Evolutionary conservation across 2,797 vertebrate species (phyloP).

Genomic region (Muscicapa comitata): DNA sequence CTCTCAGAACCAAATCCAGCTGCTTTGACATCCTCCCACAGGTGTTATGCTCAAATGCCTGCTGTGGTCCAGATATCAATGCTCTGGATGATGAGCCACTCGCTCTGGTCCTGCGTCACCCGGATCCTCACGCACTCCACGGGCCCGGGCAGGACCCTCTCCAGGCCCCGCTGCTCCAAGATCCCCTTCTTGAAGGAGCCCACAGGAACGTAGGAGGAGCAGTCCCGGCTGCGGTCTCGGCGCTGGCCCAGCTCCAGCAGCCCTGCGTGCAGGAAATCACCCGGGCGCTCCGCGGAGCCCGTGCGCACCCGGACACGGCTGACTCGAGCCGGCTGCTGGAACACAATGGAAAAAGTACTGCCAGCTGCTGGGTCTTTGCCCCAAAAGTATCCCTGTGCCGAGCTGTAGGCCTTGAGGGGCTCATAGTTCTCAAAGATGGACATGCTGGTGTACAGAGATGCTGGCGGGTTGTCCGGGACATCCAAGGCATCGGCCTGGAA

Average conservation of each 20-base stretch:
- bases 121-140: constrained; percentile 80
- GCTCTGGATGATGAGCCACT: constrained; percentile 81
- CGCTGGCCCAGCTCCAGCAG: constrained; percentile 78
- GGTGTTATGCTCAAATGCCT: neutral
- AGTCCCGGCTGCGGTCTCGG: neutral
- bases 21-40: rapidly evolving
- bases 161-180: constrained; percentile 60
- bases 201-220: constrained; percentile 67
- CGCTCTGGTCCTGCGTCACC: constrained; percentile 73
- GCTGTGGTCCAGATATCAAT: constrained; percentile 73
- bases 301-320: constrained; percentile 74
- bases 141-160: neutral
- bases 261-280: constrained; percentile 70
- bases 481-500: constrained; percentile 61
- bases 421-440: constrained; percentile 54
- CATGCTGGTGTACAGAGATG: constrained; percentile 70
- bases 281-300: constrained; percentile 55
- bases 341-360: constrained; percentile 74
- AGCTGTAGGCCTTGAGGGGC: constrained; percentile 78
- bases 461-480: constrained; percentile 69
- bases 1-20: neutral
- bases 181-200: constrained; percentile 77
- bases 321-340: constrained; percentile 64
- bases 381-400: constrained; percentile 81
- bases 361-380: constrained; percentile 70